Evolutionary conservation across 2,888 invertebrate species (phyloP).

Genomic region (Drosophila kuntzei): DNA sequence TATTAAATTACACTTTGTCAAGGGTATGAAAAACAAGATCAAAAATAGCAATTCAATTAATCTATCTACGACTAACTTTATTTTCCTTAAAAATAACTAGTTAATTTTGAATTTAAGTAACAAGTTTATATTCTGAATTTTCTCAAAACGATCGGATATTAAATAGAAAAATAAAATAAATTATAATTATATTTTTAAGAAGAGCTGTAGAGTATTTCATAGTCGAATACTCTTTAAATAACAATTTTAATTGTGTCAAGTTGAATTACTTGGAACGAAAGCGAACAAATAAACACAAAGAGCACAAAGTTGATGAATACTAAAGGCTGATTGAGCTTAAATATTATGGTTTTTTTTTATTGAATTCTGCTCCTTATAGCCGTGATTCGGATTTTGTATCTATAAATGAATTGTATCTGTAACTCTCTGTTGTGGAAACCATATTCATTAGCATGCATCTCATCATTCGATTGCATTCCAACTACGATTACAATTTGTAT

Average conservation of each 20-base stretch:
- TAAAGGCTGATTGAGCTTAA: conserved; percentile 8
- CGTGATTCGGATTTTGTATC: background rate
- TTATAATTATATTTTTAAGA: background rate
- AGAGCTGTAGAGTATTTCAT: background rate
- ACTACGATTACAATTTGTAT: background rate
- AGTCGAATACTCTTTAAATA: background rate
- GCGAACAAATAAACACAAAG: background rate
- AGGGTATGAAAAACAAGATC: background rate
- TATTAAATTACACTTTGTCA: background rate
- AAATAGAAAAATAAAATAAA: background rate
- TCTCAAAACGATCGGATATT: background rate
- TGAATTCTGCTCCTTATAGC: background rate
- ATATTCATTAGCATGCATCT: conserved; percentile 34
- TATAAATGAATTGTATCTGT: background rate
- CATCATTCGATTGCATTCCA: conserved; percentile 7
- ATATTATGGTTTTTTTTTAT: background rate
- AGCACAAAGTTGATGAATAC: conserved; percentile 1
- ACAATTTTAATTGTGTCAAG: background rate
- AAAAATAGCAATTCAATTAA: too few species aligned
- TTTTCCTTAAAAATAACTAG: too few species aligned
- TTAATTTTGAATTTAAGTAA: too few species aligned
- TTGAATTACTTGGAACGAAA: background rate
- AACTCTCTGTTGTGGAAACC: background rate
- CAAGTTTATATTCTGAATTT: too few species aligned
- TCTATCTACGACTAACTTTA: too few species aligned